Evolutionary conservation across 2,797 vertebrate species (phyloP).

Genomic region (Hyperoplus immaculatus): DNA sequence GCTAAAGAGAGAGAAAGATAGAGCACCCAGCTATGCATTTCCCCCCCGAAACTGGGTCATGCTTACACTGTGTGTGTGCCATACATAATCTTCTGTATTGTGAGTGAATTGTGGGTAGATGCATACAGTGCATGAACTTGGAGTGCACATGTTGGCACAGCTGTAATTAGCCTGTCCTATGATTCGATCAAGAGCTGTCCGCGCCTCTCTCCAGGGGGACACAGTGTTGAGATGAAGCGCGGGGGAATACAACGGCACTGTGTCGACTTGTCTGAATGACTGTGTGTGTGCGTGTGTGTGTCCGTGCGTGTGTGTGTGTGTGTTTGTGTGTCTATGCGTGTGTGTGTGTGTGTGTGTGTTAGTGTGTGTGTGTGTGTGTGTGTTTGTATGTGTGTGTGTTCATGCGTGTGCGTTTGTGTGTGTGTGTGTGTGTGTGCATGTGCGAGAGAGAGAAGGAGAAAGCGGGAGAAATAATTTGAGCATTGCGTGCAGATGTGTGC

Average conservation of each 20-base stretch:
- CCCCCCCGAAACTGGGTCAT: slow-evolving; percentile 71
- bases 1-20: slow-evolving; percentile 23
- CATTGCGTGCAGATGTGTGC: slow-evolving; percentile 43
- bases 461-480: slow-evolving; percentile 56
- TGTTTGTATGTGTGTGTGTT: background rate
- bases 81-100: slow-evolving; percentile 56
- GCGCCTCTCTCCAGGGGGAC: slow-evolving; percentile 51
- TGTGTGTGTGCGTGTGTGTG: slow-evolving; percentile 9
- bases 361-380: slow-evolving; percentile 7
- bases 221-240: slow-evolving; percentile 33
- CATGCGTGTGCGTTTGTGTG: slow-evolving; percentile 8
- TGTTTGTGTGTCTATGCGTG: slow-evolving; percentile 3
- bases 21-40: slow-evolving; percentile 62
- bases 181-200: slow-evolving; percentile 53
- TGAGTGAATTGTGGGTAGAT: slow-evolving; percentile 38
- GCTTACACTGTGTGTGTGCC: slow-evolving; percentile 57
- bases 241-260: slow-evolving; percentile 24
- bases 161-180: slow-evolving; percentile 70
- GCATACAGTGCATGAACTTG: slow-evolving; percentile 51
- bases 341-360: slow-evolving; percentile 36
- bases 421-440: slow-evolving; percentile 18
- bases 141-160: slow-evolving; percentile 63
- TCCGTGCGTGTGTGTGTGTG: slow-evolving; percentile 4
- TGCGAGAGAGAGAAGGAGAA: background rate
- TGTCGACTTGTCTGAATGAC: slow-evolving; percentile 34